phyloP scores from a whole-genome alignment of 1,140 invertebrate genomes.

The Heliconius hewitsoni region DNA sequence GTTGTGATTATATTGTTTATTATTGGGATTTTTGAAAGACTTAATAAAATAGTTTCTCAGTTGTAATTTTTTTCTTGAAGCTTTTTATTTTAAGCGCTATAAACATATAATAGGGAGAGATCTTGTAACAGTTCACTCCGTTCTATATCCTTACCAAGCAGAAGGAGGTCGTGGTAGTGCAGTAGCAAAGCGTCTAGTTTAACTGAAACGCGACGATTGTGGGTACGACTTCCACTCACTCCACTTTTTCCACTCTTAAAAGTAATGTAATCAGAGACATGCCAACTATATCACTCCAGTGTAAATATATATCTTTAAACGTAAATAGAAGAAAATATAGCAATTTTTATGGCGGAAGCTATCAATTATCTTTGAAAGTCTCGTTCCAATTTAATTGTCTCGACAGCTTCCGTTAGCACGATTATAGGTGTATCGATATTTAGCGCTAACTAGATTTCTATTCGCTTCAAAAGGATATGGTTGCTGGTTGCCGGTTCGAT shows the following conservation, averaged over 20 bases:
- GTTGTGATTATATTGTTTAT: neutral
- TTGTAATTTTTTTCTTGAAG: too few species aligned
- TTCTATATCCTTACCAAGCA: too few species aligned
- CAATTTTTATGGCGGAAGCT: slow-evolving; percentile 3
- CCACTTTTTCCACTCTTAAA: too few species aligned
- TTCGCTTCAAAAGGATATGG: neutral
- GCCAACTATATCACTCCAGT: neutral
- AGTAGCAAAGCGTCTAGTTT: too few species aligned
- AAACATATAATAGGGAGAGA: too few species aligned
- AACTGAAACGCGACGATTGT: too few species aligned
- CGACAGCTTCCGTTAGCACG: neutral
- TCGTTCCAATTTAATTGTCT: neutral
- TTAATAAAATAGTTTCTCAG: too few species aligned
- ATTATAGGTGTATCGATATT: neutral
- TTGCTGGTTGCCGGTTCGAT: neutral
- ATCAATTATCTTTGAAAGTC: slow-evolving; percentile 9
- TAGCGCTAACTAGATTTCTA: neutral
- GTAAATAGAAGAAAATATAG: neutral
- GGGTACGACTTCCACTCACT: too few species aligned
- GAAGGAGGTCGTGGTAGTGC: too few species aligned
- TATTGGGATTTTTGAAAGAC: neutral
- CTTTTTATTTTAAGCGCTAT: too few species aligned
- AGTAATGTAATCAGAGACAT: too few species aligned
- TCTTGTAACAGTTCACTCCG: too few species aligned
- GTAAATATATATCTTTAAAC: neutral